phyloP scores from a whole-genome alignment of 2,113 vertebrate species.

The Daboia siamensis region DNA sequence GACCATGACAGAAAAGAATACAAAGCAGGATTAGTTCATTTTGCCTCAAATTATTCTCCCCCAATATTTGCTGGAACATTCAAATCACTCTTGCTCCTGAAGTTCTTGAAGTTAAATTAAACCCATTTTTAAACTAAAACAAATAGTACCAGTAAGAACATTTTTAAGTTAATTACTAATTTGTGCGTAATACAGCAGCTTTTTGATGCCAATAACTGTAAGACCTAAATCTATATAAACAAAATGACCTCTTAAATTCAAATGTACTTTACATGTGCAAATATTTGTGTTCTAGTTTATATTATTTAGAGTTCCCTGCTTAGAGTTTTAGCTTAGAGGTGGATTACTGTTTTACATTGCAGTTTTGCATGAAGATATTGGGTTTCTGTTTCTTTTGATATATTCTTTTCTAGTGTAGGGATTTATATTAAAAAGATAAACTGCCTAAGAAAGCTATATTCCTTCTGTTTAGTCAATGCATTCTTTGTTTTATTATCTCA shows the following conservation, averaged over 20 bases:
- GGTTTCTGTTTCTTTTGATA: slow-evolving; percentile 26
- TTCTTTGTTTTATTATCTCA: neutral
- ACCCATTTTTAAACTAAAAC: slow-evolving; percentile 22
- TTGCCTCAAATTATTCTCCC: slow-evolving; percentile 36
- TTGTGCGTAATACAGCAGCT: neutral
- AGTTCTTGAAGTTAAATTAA: slow-evolving; percentile 42
- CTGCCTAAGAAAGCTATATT: neutral
- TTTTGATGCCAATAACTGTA: slow-evolving; percentile 30
- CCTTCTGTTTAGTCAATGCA: slow-evolving; percentile 15
- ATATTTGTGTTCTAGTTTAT: slow-evolving; percentile 12
- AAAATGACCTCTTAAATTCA: slow-evolving; percentile 14
- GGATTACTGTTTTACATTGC: slow-evolving; percentile 28
- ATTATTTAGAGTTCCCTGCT: slow-evolving; percentile 16
- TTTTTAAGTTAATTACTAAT: slow-evolving; percentile 33
- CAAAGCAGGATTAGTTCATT: slow-evolving; percentile 39
- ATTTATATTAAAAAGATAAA: neutral
- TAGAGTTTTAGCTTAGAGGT: neutral
- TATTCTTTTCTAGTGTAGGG: neutral
- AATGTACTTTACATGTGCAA: slow-evolving; percentile 27
- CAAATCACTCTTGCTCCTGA: slow-evolving; percentile 33
- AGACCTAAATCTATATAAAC: slow-evolving; percentile 24
- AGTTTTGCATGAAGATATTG: slow-evolving; percentile 2
- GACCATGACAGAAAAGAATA: slow-evolving; percentile 21
- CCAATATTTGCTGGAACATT: slow-evolving; percentile 32
- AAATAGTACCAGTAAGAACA: slow-evolving; percentile 36